Conservation (phyloP, 2,888 invertebrate species). For the Philopedon plagiatum region DNA sequence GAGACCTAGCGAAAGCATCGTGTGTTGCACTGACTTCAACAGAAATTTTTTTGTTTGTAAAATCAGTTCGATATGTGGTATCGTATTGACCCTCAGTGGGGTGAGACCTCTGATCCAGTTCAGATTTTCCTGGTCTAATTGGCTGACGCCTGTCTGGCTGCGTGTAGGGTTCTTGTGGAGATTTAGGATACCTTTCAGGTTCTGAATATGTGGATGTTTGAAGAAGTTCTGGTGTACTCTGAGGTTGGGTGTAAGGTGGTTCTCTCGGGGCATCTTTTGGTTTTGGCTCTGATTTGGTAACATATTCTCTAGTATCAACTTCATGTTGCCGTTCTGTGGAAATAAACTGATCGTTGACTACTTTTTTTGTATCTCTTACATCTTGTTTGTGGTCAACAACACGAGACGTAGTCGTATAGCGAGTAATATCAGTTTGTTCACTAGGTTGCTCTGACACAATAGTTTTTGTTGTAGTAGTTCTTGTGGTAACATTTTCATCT, state of each 20-base stretch:
- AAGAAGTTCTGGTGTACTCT: background rate
- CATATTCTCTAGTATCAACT: conserved; percentile 43
- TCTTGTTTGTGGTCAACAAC: conserved; percentile 37
- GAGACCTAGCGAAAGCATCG: conserved; percentile 82
- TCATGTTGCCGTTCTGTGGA: conserved; percentile 57
- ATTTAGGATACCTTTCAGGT: conserved; percentile 19
- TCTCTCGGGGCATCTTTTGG: conserved; percentile 9
- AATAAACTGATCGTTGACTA: conserved; percentile 55
- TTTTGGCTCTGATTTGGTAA: conserved; percentile 6
- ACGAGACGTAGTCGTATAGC: conserved; percentile 47
- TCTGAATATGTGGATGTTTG: background rate
- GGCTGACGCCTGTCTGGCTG: conserved; percentile 60
- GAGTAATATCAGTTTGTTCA: conserved; percentile 27
- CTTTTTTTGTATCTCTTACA: conserved; percentile 46
- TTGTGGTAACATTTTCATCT: conserved; percentile 27
- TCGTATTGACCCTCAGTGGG: conserved; percentile 71
- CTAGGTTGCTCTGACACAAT: conserved; percentile 31
- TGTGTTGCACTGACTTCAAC: conserved; percentile 81
- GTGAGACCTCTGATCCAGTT: conserved; percentile 60
- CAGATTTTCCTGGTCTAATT: conserved; percentile 61
- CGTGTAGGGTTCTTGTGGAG: conserved; percentile 45
- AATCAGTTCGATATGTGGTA: conserved; percentile 76
- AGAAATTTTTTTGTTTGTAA: conserved; percentile 72
- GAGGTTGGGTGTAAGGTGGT: background rate
- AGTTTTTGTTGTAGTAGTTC: conserved; percentile 44